phyloP scores from a whole-genome alignment of 2,797 vertebrate genomes.

The Falco concolor region DNA sequence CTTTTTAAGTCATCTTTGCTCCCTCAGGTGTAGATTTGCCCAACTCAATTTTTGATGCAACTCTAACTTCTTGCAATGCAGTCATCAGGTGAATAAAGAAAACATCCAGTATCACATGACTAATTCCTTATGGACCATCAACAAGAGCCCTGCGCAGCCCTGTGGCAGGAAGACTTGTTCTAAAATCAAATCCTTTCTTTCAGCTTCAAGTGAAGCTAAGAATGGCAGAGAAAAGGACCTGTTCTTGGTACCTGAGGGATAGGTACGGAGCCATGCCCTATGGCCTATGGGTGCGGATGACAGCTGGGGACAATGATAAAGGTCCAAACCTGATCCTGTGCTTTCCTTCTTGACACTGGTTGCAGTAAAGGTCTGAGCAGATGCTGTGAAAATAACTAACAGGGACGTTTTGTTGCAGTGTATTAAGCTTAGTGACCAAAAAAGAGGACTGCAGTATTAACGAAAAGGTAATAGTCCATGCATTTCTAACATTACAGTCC shows the following conservation, averaged over 20 bases:
- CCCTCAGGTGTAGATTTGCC: background rate
- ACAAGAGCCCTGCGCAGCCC: background rate
- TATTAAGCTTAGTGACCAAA: background rate
- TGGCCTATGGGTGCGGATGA: background rate
- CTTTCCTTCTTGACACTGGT: background rate
- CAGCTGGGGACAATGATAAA: background rate
- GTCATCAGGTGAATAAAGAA: background rate
- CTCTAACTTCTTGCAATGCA: background rate
- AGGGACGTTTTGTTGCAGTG: background rate
- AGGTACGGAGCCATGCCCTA: background rate
- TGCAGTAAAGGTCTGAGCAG: background rate
- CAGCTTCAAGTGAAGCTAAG: background rate
- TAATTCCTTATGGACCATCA: background rate
- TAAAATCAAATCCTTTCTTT: background rate
- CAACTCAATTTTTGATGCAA: background rate
- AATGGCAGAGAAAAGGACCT: background rate
- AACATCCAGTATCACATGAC: background rate
- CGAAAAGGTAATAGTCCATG: background rate
- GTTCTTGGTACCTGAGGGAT: no score
- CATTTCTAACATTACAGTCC: background rate
- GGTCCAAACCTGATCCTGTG: background rate
- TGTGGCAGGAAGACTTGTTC: background rate
- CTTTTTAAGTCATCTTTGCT: background rate
- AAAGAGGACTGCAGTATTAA: background rate
- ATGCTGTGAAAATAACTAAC: background rate